These are phyloP conservation scores for Cyclargus thomasi DNA, from an alignment of 1,140 invertebrate species.

Conservation along the genomic window DNA sequence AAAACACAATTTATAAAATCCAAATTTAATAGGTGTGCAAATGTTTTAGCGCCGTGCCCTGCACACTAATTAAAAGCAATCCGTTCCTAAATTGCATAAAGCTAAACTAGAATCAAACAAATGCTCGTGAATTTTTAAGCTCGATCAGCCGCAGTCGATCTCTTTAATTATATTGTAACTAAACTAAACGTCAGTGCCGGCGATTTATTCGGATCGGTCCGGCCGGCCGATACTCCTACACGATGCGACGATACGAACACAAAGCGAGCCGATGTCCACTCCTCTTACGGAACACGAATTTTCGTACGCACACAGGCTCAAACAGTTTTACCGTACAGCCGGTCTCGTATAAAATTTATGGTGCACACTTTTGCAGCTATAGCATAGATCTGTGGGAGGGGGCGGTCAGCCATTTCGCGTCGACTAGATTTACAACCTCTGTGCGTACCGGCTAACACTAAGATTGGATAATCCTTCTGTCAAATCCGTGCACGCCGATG, in stretches of 20 bases:
- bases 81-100: background rate
- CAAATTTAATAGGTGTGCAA: slow-evolving; percentile 2
- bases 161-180: slow-evolving; percentile 55
- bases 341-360: slow-evolving; percentile 71
- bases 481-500: slow-evolving; percentile 38
- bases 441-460: slow-evolving; percentile 61
- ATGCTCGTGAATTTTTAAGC: slow-evolving; percentile 21
- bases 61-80: background rate
- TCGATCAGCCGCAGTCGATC: slow-evolving; percentile 15
- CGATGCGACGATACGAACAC: slow-evolving; percentile 50
- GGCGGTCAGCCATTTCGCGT: slow-evolving; percentile 71
- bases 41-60: background rate
- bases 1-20: background rate
- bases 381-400: slow-evolving; percentile 57
- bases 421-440: slow-evolving; percentile 72
- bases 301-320: slow-evolving; percentile 58
- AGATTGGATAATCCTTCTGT: slow-evolving; percentile 50
- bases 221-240: slow-evolving; percentile 47
- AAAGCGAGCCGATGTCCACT: slow-evolving; percentile 66
- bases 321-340: slow-evolving; percentile 66
- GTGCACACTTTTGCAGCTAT: slow-evolving; percentile 72
- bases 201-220: slow-evolving; percentile 67
- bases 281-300: slow-evolving; percentile 64
- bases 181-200: slow-evolving; percentile 42
- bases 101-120: slow-evolving; percentile 11